Percentiles rank a stretch among this genome's conserved stretches.
phyloP scores from a whole-genome alignment of 2,888 invertebrate species.

The Drosophila mercatorum region DNA sequence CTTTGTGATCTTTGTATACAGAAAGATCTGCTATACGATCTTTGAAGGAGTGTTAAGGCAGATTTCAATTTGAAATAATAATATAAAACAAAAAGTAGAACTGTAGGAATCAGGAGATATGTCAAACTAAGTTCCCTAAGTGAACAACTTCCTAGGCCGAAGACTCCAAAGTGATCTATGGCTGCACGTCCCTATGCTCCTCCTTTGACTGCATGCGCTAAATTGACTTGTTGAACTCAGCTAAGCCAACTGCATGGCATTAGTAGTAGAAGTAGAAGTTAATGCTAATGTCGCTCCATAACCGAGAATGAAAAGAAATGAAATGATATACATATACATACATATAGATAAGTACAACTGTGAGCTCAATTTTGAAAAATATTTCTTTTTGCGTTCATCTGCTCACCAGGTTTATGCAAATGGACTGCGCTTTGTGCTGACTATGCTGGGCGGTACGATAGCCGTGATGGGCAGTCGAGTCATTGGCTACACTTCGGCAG shows the following conservation, averaged over 20 bases:
- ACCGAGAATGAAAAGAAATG: neutral
- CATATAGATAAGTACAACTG: too few relatives aligned
- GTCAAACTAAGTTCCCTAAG: too few relatives aligned
- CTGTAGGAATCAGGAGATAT: too few relatives aligned
- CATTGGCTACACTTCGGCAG: constrained; percentile 87
- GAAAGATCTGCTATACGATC: neutral
- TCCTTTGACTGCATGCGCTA: neutral
- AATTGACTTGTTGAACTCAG: neutral
- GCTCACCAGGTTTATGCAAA: constrained; percentile 83
- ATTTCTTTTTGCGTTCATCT: neutral
- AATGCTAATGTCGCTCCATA: neutral
- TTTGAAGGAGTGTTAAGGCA: too few relatives aligned
- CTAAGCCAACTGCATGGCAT: neutral
- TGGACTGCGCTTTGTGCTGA: constrained; percentile 86
- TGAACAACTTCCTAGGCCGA: neutral
- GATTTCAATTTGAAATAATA: too few relatives aligned
- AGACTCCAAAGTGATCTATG: neutral
- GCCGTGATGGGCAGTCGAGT: constrained; percentile 88
- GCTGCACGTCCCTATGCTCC: neutral
- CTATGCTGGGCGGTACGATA: constrained; percentile 87
- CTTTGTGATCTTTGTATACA: neutral
- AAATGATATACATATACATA: too few relatives aligned
- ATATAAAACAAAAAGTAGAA: too few relatives aligned
- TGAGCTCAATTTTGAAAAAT: neutral
- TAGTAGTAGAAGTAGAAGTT: neutral